Percentiles rank a stretch among this genome's conserved stretches.
Evolutionary conservation across 2,797 vertebrate species (phyloP).

Genomic region (Coreius guichenoti): DNA sequence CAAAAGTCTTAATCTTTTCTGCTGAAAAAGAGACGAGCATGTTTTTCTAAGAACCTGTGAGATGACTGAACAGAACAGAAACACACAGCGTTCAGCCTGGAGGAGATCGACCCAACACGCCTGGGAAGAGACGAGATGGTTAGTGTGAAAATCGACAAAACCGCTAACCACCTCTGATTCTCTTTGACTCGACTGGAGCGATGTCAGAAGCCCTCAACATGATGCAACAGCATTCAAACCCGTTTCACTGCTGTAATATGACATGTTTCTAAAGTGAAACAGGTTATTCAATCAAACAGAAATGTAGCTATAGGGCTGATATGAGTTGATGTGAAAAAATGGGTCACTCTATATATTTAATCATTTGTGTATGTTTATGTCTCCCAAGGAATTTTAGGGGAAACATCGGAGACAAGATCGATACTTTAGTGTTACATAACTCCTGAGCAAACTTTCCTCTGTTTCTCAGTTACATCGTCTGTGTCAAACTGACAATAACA

Average conservation of each 20-base stretch:
- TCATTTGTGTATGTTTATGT: neutral
- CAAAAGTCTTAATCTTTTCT: neutral
- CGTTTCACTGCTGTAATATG: neutral
- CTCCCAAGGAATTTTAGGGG: neutral
- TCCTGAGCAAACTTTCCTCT: neutral
- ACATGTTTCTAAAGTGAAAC: neutral
- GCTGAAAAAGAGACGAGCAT: neutral
- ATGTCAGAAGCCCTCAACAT: neutral
- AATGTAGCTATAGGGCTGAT: neutral
- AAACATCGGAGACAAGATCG: neutral
- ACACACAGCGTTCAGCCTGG: neutral
- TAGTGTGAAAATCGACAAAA: neutral
- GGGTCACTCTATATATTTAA: neutral
- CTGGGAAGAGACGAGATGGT: slow-evolving; percentile 1
- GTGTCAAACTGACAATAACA: neutral
- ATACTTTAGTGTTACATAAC: neutral
- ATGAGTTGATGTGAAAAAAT: neutral
- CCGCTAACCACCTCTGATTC: neutral
- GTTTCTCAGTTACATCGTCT: neutral
- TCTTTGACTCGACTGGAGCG: neutral
- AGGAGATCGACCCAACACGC: slow-evolving; percentile 7
- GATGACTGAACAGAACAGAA: slow-evolving; percentile 19
- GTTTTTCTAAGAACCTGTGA: neutral
- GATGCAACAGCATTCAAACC: neutral
- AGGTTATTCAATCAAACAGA: neutral